Base-by-base conservation (phyloP, 2,888 invertebrate species). In the Sepioteuthis lessoniana region DNA sequence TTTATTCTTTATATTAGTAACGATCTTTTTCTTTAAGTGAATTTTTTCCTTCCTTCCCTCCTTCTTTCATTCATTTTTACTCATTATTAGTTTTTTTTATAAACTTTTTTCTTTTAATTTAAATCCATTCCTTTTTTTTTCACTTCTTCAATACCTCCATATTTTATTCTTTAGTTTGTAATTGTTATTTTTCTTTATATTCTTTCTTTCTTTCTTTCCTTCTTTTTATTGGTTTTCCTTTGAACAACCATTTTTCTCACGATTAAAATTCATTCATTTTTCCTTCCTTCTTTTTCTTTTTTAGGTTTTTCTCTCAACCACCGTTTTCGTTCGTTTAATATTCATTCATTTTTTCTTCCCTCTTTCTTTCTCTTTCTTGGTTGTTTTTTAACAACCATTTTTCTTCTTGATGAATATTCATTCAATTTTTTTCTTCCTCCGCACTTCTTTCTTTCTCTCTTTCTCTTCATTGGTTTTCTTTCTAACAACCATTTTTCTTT, bases 111-210 rank as follows among this genome's bases (percentile, higher is more conserved):
- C 10, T n/a, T 8, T 76, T 76, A n/a, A 31, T 76, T 76, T n/a
- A 10, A 8, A 8, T n/a, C n/a, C 13, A 5, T n/a, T n/a, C 5
- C n/a, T n/a, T 4, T 0, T 1, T 31, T 31, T 1, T n/a, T n/a
- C n/a, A 0, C n/a, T 76, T 5, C 55, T 21, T 4, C 55, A 60
- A 28, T 60, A 25, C 25, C 28, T 60, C 5, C 28, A 4, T 5
- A 7, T 25, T 25, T 25, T 60, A 28, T 28, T 28, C 7, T 7
- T 60, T 60, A 7, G 28, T 60, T 60, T 60, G 7, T 21, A 25
- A 7, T 60, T 25, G 21, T 60, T 60, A 0, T 60, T 60, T 25
- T 5, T 13, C 5, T 25, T 2, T 60, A 25, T 25, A 25, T 60
- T 60, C 28, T 28, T 21, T 4, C 55, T 60, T 28, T 60, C 21